Conservation (phyloP, 1,140 invertebrate species). For the Dendrolimus kikuchii region DNA sequence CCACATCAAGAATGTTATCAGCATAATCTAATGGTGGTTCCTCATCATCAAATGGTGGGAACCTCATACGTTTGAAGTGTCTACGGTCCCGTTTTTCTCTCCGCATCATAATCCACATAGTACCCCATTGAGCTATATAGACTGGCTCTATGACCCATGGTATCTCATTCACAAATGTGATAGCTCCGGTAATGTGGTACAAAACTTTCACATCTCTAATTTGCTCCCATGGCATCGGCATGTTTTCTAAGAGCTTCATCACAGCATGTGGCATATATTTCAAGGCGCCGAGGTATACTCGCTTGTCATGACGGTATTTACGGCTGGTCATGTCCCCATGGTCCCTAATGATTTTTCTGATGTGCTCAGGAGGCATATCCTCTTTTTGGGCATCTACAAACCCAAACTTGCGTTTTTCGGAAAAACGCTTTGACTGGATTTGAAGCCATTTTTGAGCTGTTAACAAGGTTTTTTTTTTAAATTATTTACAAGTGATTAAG, state of each 20-base stretch:
- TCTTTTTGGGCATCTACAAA: slow-evolving; percentile 99
- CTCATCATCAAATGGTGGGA: slow-evolving; percentile 99
- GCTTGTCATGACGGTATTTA: slow-evolving; percentile 99
- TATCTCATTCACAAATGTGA: slow-evolving; percentile 99
- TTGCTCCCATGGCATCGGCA: slow-evolving; percentile 99
- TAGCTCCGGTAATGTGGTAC: slow-evolving; percentile 99
- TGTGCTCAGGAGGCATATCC: slow-evolving; percentile 99
- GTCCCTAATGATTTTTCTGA: slow-evolving; percentile 98
- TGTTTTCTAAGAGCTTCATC: slow-evolving; percentile 98
- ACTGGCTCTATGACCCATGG: slow-evolving; percentile 99
- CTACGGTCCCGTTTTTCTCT: slow-evolving; percentile 98
- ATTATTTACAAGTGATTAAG: neutral
- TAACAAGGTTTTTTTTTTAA: neutral
- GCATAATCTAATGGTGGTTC: slow-evolving; percentile 99
- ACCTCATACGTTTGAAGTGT: slow-evolving; percentile 99
- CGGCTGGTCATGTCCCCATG: slow-evolving; percentile 99
- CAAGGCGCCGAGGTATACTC: slow-evolving; percentile 97
- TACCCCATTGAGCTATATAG: slow-evolving; percentile 99
- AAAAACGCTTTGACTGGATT: slow-evolving; percentile 96
- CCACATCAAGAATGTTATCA: slow-evolving; percentile 99
- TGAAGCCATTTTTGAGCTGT: slow-evolving; percentile 97
- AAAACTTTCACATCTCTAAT: slow-evolving; percentile 98
- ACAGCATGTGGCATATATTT: slow-evolving; percentile 99
- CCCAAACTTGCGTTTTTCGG: slow-evolving; percentile 98
- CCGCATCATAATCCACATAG: slow-evolving; percentile 99